Evolutionary conservation across 2,797 vertebrate genomes (phyloP).

Genomic region (Tauraco hartlaubi): DNA sequence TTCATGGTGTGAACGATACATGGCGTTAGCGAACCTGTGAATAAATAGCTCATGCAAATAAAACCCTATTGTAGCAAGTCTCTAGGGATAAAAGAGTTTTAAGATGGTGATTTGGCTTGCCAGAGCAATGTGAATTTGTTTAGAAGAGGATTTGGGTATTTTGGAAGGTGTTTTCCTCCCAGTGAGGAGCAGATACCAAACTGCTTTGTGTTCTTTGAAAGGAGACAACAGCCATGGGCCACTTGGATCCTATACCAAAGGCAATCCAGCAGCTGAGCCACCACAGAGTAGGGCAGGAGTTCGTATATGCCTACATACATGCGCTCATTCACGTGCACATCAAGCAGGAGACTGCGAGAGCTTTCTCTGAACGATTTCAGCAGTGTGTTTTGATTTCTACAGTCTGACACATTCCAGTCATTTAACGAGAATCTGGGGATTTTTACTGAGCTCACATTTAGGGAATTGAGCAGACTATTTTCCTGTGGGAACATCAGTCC

Average conservation of each 20-base stretch:
- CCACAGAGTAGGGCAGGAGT: not conserved
- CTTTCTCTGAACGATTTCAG: constrained; percentile 9
- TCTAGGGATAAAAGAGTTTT: not conserved
- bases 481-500: constrained; percentile 14
- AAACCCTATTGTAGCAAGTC: not conserved
- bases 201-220: not conserved
- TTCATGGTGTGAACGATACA: not conserved
- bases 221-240: not conserved
- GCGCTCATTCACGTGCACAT: not conserved
- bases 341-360: not conserved
- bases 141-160: not conserved
- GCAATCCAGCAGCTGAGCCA: not conserved
- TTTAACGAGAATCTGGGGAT: constrained; percentile 51
- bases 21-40: not conserved
- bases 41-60: not conserved
- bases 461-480: constrained; percentile 7
- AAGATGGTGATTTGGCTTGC: not conserved
- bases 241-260: not conserved
- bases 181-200: not conserved
- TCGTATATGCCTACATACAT: not conserved
- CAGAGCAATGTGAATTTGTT: not conserved
- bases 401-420: constrained; percentile 49
- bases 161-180: not conserved
- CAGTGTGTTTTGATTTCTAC: constrained; percentile 39
- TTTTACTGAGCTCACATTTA: constrained; percentile 14